Evolutionary conservation across 2,113 vertebrate species (phyloP).

Genomic region (Misgurnus anguillicaudatus): DNA sequence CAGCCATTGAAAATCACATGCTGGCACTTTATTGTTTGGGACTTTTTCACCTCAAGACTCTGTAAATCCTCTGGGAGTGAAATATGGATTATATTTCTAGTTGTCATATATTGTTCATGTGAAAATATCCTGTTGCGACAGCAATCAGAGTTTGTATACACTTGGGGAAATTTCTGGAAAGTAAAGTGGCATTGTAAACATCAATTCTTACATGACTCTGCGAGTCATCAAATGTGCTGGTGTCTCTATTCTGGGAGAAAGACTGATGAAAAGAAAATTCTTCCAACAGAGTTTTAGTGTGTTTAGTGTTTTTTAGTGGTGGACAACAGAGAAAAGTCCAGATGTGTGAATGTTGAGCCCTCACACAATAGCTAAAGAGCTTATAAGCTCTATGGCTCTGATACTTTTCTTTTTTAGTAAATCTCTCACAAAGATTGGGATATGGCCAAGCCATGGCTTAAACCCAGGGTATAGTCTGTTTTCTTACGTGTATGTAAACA

Average conservation of each 20-base stretch:
- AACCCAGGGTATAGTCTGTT: too few relatives aligned
- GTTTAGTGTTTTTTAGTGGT: neutral
- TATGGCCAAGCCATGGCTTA: conserved; percentile 26
- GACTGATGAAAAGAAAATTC: conserved; percentile 1
- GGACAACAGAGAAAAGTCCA: conserved; percentile 20
- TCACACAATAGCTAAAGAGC: conserved; percentile 14
- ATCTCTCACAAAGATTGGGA: conserved; percentile 24
- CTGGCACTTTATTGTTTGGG: neutral
- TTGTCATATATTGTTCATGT: neutral
- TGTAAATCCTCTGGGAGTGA: conserved; percentile 4
- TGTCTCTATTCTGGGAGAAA: conserved; percentile 2
- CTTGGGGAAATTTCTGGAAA: neutral
- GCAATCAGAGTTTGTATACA: conserved; percentile 5
- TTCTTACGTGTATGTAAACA: neutral
- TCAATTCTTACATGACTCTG: neutral
- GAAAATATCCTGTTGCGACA: neutral
- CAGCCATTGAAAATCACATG: neutral
- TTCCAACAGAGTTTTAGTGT: neutral
- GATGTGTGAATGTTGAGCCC: conserved; percentile 7
- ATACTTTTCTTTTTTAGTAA: conserved; percentile 12
- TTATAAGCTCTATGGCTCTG: conserved; percentile 30
- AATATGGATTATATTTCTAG: conserved; percentile 6
- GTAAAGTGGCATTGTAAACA: conserved; percentile 35
- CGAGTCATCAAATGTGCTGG: conserved; percentile 3
- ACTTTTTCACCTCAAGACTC: conserved; percentile 16